phyloP scores from a whole-genome alignment of 1,140 invertebrate species.

The Ooceraea biroi region DNA sequence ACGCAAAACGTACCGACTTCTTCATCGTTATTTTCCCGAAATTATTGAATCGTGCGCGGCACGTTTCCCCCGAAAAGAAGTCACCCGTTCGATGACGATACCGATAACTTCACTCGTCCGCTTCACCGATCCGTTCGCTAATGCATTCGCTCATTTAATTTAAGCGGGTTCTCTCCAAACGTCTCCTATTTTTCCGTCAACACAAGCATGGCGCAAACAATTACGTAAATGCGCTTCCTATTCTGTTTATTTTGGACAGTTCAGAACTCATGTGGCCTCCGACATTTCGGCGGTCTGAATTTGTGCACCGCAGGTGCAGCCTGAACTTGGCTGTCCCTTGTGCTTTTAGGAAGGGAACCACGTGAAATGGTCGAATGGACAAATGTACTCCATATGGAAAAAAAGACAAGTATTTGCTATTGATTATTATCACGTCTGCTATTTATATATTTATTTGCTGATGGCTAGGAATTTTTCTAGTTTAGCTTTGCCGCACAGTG shows the following conservation, averaged over 20 bases:
- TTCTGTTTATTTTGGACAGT: neutral
- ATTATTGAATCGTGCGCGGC: neutral
- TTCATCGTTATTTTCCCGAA: neutral
- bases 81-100: neutral
- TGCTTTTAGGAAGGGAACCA: too few relatives aligned
- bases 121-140: neutral
- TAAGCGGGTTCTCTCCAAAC: neutral
- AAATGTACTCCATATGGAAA: too few relatives aligned
- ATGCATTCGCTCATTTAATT: neutral
- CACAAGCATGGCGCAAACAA: neutral
- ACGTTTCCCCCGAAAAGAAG: too few relatives aligned
- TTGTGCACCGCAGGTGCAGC: neutral
- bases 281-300: conserved; percentile 3
- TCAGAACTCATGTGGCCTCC: neutral
- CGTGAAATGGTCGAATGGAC: too few relatives aligned
- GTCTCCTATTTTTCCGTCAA: neutral
- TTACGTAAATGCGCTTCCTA: conserved; percentile 2
- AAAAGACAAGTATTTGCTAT: too few relatives aligned
- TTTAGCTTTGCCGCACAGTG: too few relatives aligned
- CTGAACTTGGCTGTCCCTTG: too few relatives aligned
- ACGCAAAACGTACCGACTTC: neutral
- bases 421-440: too few relatives aligned
- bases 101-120: conserved; percentile 11
- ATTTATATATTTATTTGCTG: too few relatives aligned
- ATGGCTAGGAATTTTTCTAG: too few relatives aligned